Conservation (phyloP, 2,888 invertebrate genomes). For the Suillia variegata region DNA sequence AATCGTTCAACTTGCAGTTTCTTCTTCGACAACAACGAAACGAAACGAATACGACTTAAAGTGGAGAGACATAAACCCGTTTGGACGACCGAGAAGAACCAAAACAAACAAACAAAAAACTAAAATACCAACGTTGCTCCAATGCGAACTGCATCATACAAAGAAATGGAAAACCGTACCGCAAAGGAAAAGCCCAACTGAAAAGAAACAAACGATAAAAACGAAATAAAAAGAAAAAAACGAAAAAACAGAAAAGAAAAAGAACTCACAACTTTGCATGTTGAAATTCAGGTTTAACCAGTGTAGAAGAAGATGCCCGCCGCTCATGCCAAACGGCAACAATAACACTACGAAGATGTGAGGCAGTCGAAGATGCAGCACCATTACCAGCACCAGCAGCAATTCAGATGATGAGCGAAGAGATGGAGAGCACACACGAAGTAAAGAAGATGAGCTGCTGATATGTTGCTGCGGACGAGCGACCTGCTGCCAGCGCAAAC, state of each 20-base stretch:
- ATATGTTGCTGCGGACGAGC: no score
- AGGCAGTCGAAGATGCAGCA: not conserved
- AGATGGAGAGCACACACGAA: not conserved
- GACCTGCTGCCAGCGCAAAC: conserved; percentile 35
- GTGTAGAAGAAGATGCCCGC: conserved; percentile 20
- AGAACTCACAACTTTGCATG: conserved; percentile 35
- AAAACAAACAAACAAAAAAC: conserved; percentile 47
- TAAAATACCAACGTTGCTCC: conserved; percentile 24
- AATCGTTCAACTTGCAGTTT: no score
- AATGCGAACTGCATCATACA: not conserved
- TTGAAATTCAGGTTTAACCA: conserved; percentile 52
- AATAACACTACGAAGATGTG: not conserved
- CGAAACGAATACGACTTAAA: not conserved
- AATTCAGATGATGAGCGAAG: not conserved
- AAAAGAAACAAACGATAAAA: conserved; percentile 10
- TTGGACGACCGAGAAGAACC: conserved; percentile 32
- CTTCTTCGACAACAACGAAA: not conserved
- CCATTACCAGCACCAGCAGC: not conserved
- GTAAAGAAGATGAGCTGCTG: no score
- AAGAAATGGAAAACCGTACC: conserved; percentile 8
- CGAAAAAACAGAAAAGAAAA: conserved; percentile 13
- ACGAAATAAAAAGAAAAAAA: conserved; percentile 9
- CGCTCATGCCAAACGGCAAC: not conserved
- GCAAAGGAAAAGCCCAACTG: no score
- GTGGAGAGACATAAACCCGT: no score